Percentiles rank a stretch among this genome's conserved stretches.
Conservation (phyloP, 2,888 invertebrate species). For the Cosmopolites sordidus region DNA sequence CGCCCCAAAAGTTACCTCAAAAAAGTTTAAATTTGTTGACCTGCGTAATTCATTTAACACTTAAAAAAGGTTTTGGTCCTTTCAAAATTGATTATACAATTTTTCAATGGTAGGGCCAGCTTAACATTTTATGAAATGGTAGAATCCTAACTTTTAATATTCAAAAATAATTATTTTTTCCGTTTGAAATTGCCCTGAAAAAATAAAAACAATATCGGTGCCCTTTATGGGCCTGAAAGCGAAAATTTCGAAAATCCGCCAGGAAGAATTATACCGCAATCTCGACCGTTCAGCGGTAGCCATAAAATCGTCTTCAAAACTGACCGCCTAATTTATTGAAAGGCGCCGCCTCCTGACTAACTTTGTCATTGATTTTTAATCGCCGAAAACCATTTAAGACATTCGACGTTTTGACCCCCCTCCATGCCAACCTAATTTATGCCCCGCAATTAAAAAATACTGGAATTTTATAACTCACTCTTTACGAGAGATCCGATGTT, state of each 20-base stretch:
- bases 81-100: no score
- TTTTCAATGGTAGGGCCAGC: no score
- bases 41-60: no score
- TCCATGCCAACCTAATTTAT: background rate
- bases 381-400: constrained; percentile 24
- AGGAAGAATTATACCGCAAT: constrained; percentile 23
- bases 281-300: constrained; percentile 22
- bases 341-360: constrained; percentile 22
- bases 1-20: no score
- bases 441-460: background rate
- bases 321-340: constrained; percentile 27
- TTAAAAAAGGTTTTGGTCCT: no score
- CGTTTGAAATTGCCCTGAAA: no score
- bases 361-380: constrained; percentile 25
- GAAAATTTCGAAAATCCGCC: constrained; percentile 12
- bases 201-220: background rate
- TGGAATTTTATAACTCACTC: background rate
- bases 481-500: background rate
- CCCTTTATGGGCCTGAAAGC: background rate
- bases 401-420: constrained; percentile 5
- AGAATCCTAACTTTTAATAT: no score
- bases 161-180: no score
- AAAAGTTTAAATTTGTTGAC: no score
- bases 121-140: no score
- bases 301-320: constrained; percentile 26